Evolutionary conservation across 1,140 invertebrate genomes (phyloP).

Genomic region (Dinoponera quadriceps): DNA sequence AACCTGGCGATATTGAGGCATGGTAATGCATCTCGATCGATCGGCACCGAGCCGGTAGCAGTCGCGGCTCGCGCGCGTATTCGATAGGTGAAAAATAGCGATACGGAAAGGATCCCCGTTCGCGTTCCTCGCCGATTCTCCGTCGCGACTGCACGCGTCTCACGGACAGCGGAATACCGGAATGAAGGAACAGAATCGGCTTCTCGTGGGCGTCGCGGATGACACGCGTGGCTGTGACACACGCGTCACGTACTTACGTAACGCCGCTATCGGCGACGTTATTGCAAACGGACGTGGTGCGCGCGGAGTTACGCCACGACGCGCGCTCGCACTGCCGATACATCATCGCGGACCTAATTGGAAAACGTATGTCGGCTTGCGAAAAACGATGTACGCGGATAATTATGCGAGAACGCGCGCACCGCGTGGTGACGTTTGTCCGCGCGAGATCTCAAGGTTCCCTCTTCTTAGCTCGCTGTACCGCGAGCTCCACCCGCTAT

Average conservation of each 20-base stretch:
- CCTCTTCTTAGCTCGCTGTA: not conserved
- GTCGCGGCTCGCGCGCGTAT: slow-evolving; percentile 22
- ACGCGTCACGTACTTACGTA: slow-evolving; percentile 16
- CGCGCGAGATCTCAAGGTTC: slow-evolving; percentile 33
- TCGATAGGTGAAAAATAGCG: slow-evolving; percentile 53
- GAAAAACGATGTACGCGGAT: slow-evolving; percentile 23
- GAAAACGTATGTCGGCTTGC: slow-evolving; percentile 36
- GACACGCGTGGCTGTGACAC: not conserved
- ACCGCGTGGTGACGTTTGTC: slow-evolving; percentile 26
- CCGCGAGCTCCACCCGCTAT: no score
- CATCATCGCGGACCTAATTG: slow-evolving; percentile 32
- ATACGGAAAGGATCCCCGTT: not conserved
- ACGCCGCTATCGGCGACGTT: slow-evolving; percentile 29
- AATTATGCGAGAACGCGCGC: slow-evolving; percentile 21
- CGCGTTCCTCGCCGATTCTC: not conserved
- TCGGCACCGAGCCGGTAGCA: slow-evolving; percentile 8
- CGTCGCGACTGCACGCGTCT: not conserved
- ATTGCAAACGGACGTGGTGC: not conserved
- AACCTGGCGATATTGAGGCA: slow-evolving; percentile 51
- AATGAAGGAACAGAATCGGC: slow-evolving; percentile 23
- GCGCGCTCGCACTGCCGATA: slow-evolving; percentile 3
- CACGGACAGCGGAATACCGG: not conserved
- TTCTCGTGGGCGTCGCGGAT: slow-evolving; percentile 4
- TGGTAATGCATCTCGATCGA: slow-evolving; percentile 45
- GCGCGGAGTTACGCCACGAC: slow-evolving; percentile 17